A percentile compares a stretch with the other conserved stretches of the same genome.
Conservation (phyloP, 2,113 vertebrate species). For the Rutilus rutilus region DNA sequence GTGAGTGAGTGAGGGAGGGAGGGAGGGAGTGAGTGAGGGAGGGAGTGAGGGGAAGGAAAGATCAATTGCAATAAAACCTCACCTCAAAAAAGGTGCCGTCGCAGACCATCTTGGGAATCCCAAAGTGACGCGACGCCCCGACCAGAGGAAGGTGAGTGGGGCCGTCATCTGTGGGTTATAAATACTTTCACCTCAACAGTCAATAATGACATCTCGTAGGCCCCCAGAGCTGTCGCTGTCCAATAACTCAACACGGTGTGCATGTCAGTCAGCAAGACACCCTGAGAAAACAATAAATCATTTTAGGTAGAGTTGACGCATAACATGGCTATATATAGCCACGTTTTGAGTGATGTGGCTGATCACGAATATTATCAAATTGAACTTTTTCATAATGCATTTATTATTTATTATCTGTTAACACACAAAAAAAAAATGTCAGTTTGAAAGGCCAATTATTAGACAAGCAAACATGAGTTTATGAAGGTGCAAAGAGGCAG, state of each 20-base stretch:
- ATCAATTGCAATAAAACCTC: conserved; percentile 36
- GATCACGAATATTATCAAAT: background rate
- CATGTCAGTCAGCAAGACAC: conserved; percentile 47
- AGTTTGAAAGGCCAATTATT: background rate
- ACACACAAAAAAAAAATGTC: background rate
- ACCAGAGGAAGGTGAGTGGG: conserved; percentile 10
- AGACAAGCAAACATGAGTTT: conserved; percentile 17
- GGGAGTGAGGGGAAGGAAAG: background rate
- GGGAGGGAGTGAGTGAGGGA: too few relatives aligned
- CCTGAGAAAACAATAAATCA: conserved; percentile 21
- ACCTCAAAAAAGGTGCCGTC: background rate
- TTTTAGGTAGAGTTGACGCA: background rate
- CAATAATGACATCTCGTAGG: conserved; percentile 54
- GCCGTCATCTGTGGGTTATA: conserved; percentile 33
- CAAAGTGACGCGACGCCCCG: background rate
- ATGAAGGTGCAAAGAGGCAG: conserved; percentile 16
- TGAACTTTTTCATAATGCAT: background rate
- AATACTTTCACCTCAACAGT: conserved; percentile 48
- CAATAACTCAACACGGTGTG: conserved; percentile 55
- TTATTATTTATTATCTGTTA: background rate
- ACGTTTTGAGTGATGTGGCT: too few relatives aligned
- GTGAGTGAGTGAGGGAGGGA: too few relatives aligned
- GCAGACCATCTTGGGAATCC: conserved; percentile 11
- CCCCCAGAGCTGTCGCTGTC: conserved; percentile 47
- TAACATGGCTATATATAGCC: background rate